A percentile compares a stretch with the other conserved stretches of the same genome.
Evolutionary conservation across 92 coral and sea anemone genomes (phyloP).

Genomic region (Epizoanthus ramosus): DNA sequence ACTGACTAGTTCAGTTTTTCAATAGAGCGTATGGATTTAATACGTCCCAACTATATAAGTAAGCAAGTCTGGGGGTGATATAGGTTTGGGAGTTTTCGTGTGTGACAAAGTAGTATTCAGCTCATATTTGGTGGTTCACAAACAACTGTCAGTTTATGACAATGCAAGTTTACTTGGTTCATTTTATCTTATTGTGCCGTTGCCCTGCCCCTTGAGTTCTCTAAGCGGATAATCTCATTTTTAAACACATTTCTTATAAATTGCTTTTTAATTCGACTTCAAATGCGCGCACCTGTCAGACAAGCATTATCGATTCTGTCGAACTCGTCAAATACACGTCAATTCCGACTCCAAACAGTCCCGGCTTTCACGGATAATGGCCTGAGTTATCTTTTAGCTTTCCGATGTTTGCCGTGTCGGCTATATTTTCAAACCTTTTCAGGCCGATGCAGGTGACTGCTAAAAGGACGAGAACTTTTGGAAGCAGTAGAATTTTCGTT

Average conservation of each 20-base stretch:
- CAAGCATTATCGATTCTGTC: slow-evolving; percentile 1
- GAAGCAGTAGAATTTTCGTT: neutral
- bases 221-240: slow-evolving; percentile 13
- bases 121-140: too few relatives aligned
- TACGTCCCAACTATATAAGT: too few relatives aligned
- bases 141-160: neutral
- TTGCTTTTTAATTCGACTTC: slow-evolving; percentile 18
- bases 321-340: slow-evolving; percentile 29
- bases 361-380: slow-evolving; percentile 26
- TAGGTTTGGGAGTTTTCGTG: too few relatives aligned
- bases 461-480: slow-evolving; percentile 2
- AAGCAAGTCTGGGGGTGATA: too few relatives aligned
- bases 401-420: slow-evolving; percentile 13
- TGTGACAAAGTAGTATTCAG: too few relatives aligned
- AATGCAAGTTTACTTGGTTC: neutral
- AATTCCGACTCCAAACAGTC: slow-evolving; percentile 29
- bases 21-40: too few relatives aligned
- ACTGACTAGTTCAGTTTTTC: too few relatives aligned
- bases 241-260: slow-evolving; percentile 26
- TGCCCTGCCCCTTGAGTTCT: slow-evolving; percentile 11
- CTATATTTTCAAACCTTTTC: neutral
- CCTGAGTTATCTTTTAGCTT: slow-evolving; percentile 8
- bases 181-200: neutral
- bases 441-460: slow-evolving; percentile 24
- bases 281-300: slow-evolving; percentile 32